Evolutionary conservation across 2,888 invertebrate species (phyloP).

Genomic region (Tinea trinotella): DNA sequence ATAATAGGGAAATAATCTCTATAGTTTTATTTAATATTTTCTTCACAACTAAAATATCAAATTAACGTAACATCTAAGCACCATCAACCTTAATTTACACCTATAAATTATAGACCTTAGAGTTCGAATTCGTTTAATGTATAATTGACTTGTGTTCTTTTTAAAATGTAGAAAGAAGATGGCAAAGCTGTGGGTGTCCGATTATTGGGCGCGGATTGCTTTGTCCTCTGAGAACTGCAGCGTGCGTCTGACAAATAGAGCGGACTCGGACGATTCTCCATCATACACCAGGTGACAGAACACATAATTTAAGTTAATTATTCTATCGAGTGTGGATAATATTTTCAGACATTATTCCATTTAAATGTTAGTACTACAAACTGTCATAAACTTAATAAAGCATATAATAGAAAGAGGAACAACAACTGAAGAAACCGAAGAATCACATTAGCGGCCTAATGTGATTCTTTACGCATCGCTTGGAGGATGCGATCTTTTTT

Average conservation of each 20-base stretch:
- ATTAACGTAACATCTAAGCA: background rate
- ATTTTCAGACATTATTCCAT: no score
- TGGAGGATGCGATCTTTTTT: no score
- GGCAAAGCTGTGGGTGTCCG: slow-evolving; percentile 35
- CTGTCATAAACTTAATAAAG: no score
- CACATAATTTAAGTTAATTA: no score
- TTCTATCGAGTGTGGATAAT: no score
- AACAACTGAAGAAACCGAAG: no score
- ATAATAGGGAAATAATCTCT: slow-evolving; percentile 29
- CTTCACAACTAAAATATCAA: background rate
- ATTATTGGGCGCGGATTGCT: slow-evolving; percentile 27
- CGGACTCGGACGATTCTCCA: slow-evolving; percentile 1
- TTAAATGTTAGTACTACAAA: no score
- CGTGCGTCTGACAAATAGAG: slow-evolving; percentile 32
- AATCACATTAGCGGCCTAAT: no score
- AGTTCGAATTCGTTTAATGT: background rate
- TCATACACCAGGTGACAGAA: background rate
- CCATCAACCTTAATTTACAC: background rate
- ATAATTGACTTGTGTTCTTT: background rate
- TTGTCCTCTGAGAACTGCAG: slow-evolving; percentile 31
- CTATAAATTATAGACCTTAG: background rate
- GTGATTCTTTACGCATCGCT: no score
- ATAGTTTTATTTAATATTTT: slow-evolving; percentile 21
- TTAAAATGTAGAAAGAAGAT: background rate
- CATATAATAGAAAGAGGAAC: no score